phyloP scores from a whole-genome alignment of 1,140 invertebrate genomes.

The Sarcophaga bullata region DNA sequence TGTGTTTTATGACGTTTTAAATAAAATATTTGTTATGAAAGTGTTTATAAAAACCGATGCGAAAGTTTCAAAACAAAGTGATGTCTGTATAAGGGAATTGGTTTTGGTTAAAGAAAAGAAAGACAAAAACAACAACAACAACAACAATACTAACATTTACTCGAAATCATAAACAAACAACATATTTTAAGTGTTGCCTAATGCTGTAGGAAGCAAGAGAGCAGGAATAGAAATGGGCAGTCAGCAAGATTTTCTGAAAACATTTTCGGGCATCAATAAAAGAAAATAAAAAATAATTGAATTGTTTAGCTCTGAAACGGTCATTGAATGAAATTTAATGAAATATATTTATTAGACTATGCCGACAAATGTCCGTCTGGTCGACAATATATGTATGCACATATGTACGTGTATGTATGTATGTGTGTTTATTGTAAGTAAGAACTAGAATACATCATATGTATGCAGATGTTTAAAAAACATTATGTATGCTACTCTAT shows the following conservation, averaged over 20 bases:
- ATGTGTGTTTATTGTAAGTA: too few species aligned
- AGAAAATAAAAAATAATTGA: constrained; percentile 3
- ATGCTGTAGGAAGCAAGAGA: constrained; percentile 54
- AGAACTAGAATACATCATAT: too few species aligned
- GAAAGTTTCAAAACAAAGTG: constrained; percentile 27
- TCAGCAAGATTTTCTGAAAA: not conserved
- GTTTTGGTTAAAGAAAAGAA: not conserved
- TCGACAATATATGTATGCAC: too few species aligned
- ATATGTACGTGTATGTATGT: too few species aligned
- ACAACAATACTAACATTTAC: not conserved
- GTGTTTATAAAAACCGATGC: constrained; percentile 5
- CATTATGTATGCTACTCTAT: too few species aligned
- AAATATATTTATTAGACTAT: constrained; percentile 11
- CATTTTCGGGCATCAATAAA: not conserved
- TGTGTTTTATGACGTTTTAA: constrained; percentile 21
- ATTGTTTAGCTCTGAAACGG: not conserved
- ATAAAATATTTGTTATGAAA: constrained; percentile 23
- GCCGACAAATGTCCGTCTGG: not conserved
- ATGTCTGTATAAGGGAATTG: constrained; percentile 14
- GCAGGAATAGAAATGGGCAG: not conserved
- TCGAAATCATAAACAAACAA: constrained; percentile 65
- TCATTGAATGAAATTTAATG: not conserved
- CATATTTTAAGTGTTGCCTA: constrained; percentile 65
- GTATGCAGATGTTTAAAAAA: too few species aligned
- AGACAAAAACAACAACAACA: not conserved